Conservation (phyloP, 2,113 vertebrate species). For the Todiramphus saurophagus region DNA sequence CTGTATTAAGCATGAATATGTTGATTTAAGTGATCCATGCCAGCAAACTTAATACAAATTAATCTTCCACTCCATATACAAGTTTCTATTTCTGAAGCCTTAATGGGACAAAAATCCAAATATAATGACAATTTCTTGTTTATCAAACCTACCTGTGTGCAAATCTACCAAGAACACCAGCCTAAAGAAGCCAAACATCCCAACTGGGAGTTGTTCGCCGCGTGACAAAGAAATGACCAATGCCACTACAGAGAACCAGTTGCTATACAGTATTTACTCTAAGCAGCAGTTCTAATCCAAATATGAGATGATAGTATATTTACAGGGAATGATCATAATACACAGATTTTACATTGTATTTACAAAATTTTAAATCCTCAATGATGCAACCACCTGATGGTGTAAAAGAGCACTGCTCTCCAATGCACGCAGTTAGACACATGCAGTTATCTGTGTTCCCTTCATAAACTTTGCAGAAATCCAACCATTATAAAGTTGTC, state of each 20-base stretch:
- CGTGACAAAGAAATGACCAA: neutral
- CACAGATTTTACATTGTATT: constrained; percentile 10
- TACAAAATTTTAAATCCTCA: constrained; percentile 29
- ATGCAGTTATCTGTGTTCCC: neutral
- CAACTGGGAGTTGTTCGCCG: neutral
- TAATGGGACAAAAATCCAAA: neutral
- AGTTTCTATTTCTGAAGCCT: neutral
- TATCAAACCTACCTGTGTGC: neutral
- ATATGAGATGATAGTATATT: neutral
- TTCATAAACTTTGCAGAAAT: neutral
- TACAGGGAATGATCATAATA: constrained; percentile 8
- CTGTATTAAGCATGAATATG: neutral
- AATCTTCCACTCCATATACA: neutral
- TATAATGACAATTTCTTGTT: neutral
- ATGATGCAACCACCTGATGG: neutral
- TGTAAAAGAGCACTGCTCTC: neutral
- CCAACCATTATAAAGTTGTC: neutral
- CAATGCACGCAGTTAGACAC: neutral
- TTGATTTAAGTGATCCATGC: neutral
- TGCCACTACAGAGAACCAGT: neutral
- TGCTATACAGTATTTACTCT: constrained; percentile 28
- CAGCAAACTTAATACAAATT: neutral
- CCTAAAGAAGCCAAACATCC: neutral
- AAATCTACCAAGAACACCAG: neutral
- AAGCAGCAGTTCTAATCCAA: neutral